Percentiles rank a stretch among this genome's conserved stretches.
phyloP scores from a whole-genome alignment of 2,888 invertebrate genomes.

The Protodeltote pygarga region DNA sequence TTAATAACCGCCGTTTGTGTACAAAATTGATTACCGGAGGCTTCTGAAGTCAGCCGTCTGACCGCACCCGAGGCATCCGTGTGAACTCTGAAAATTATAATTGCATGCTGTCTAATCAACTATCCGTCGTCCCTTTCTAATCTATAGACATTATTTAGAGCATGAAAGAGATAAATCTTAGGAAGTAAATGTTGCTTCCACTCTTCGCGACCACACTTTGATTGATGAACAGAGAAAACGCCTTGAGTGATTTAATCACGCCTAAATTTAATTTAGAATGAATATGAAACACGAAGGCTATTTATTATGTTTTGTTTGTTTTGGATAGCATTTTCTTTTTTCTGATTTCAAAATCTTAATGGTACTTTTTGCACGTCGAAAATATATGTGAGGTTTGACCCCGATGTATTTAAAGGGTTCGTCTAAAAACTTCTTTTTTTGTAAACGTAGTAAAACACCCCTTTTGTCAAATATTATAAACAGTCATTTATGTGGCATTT shows the following conservation, averaged over 20 bases:
- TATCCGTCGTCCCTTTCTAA: conserved; percentile 57
- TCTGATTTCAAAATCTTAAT: conserved; percentile 48
- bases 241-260: conserved; percentile 83
- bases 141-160: conserved; percentile 30
- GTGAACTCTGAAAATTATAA: conserved; percentile 80
- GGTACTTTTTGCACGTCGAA: conserved; percentile 43
- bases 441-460: conserved; percentile 34
- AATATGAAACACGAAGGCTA: conserved; percentile 71
- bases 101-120: conserved; percentile 75
- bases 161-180: conserved; percentile 65
- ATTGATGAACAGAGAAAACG: conserved; percentile 87
- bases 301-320: conserved; percentile 81
- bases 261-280: conserved; percentile 85
- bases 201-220: conserved; percentile 72
- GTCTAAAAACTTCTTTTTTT: conserved; percentile 31
- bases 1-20: conserved; percentile 83
- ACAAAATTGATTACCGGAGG: conserved; percentile 82
- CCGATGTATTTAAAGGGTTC: conserved; percentile 34
- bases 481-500: conserved; percentile 57
- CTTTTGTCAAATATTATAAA: conserved; percentile 61
- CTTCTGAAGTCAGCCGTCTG: conserved; percentile 81
- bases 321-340: conserved; percentile 68
- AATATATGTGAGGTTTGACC: conserved; percentile 46
- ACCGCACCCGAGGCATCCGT: conserved; percentile 69
- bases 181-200: conserved; percentile 76